A percentile compares a stretch with the other conserved stretches of the same genome.
These are phyloP conservation scores for Drosophila sordidula DNA, from an alignment of 2,888 invertebrate species.

Conservation along the genomic window DNA sequence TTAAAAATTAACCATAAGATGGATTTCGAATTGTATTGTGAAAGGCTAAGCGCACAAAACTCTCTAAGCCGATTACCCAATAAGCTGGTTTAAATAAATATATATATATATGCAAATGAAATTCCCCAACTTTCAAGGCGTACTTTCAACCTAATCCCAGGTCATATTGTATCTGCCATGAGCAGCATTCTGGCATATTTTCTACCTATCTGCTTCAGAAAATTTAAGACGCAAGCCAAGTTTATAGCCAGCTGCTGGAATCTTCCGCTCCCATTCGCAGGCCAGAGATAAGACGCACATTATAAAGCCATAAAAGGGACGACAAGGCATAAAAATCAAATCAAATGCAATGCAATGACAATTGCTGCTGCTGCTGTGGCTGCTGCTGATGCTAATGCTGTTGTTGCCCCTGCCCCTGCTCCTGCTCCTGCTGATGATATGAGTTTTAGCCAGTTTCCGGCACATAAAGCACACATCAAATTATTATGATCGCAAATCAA, in stretches of 20 bases:
- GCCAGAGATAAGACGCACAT: conserved; percentile 41
- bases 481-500: conserved; percentile 78
- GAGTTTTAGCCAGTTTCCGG: conserved; percentile 57
- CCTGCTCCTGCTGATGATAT: conserved; percentile 3
- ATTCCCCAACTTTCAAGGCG: conserved; percentile 3
- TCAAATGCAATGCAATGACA: conserved; percentile 69
- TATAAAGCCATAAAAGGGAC: conserved; percentile 62
- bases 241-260: conserved; percentile 19
- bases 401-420: conserved; percentile 32
- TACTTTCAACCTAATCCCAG: background rate
- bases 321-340: conserved; percentile 62
- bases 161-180: background rate
- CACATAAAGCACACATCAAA: conserved; percentile 72
- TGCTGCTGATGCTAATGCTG: background rate
- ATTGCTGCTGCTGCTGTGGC: conserved; percentile 38
- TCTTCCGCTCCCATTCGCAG: conserved; percentile 7
- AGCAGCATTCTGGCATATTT: conserved; percentile 9
- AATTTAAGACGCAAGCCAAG: conserved; percentile 5
- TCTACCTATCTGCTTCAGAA: background rate
- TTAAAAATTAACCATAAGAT: background rate
- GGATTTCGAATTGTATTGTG: background rate
- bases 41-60: background rate
- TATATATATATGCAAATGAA: background rate
- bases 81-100: background rate
- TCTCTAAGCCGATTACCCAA: background rate